Evolutionary conservation across 2,888 invertebrate genomes (phyloP), one percentile per base, ranked within the genome.

Genomic region (Blomia tropicalis): DNA sequence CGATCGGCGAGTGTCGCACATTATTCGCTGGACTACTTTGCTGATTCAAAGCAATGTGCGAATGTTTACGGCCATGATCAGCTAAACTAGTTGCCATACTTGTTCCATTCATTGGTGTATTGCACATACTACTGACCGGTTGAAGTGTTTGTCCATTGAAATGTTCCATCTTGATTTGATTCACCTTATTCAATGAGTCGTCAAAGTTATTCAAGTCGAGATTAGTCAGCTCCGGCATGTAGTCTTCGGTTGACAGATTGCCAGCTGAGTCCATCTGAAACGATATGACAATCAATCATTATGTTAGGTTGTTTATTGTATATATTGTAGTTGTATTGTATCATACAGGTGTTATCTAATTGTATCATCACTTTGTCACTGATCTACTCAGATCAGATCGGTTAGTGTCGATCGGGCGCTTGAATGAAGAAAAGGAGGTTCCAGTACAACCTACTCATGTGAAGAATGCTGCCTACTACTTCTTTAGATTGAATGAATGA

Each of bases 161-260:
- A 22, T 31, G 56, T 19, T 56, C 56, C 56, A 56, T 56, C 29
- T 56, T 56, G 2, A 2, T 29, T 11, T 19, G 14, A 19, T 14
- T 1, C 29, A 11, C 14, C 17, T 56, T 36, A 11, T 14, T 22
- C 11, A 22, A n/a, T 19, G 27, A 19, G 51, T 63, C 58, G 14
- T 56, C 63, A 29, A 63, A 23, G 17, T 61, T 43, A 19, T 60
- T 44, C 14, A 60, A 19, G n/a, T 60, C 60, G 19, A 60, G 43
- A 58, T 56, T 54, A n/a, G 60, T 44, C 2, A 64, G 43, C 11
- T 64, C 64, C 29, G 27, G 47, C 27, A 64, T 62, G 53, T 64
- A 64, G 47, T 64, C 64, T 32, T 62, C 64, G 30, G 63, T 43
- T 44, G 62, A 62, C 41, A 64, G 64, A 51, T 58, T 62, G 51